Conservation (phyloP, 2,888 invertebrate species). For the Brachypalpus laphriformis region DNA sequence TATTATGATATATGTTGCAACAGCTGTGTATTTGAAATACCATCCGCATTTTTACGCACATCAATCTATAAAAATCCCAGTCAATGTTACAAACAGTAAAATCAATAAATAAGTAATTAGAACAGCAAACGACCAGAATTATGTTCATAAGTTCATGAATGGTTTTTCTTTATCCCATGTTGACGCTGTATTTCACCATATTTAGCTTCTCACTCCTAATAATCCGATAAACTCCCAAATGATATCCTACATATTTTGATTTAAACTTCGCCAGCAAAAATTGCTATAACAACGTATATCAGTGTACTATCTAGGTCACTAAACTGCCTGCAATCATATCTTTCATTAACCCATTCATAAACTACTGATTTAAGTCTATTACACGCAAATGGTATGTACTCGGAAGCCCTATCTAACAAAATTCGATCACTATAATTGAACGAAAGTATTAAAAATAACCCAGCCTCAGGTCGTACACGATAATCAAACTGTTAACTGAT, state of each 20-base stretch:
- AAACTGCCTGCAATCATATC: background rate
- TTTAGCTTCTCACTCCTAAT: background rate
- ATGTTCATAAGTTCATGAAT: too few relatives aligned
- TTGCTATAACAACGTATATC: background rate
- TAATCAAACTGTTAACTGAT: slow-evolving; percentile 18
- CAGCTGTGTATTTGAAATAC: too few relatives aligned
- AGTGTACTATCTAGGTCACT: background rate
- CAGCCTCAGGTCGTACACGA: background rate
- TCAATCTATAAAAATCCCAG: too few relatives aligned
- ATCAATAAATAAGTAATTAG: too few relatives aligned
- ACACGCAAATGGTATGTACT: background rate
- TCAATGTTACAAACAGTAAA: too few relatives aligned
- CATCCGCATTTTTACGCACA: too few relatives aligned
- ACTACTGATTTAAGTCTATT: slow-evolving; percentile 9
- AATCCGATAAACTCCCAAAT: background rate
- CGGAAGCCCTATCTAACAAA: background rate
- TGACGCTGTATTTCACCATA: background rate
- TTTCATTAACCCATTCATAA: background rate
- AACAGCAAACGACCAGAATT: too few relatives aligned
- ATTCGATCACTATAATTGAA: background rate
- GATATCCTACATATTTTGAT: background rate
- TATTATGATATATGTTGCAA: too few relatives aligned
- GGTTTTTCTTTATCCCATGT: background rate
- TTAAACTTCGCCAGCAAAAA: background rate
- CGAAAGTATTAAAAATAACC: slow-evolving; percentile 19